Conservation (phyloP, 2,888 invertebrate genomes). For the Venustoraphidia nigricollis region DNA sequence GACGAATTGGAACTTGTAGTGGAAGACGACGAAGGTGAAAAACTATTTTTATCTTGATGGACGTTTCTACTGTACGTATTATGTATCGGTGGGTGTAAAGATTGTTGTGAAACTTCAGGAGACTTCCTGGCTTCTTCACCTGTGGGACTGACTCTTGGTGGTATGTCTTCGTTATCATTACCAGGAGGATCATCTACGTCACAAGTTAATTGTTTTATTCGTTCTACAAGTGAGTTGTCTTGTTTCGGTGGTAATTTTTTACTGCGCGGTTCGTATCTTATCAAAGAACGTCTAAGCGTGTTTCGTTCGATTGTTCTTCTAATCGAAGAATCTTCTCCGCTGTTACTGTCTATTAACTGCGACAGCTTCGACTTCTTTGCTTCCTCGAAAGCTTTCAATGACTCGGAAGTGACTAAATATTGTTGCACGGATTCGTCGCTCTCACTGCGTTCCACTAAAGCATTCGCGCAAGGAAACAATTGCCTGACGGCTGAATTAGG, state of each 20-base stretch:
- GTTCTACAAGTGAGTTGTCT: constrained; percentile 70
- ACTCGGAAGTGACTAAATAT: constrained; percentile 57
- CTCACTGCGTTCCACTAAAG: constrained; percentile 27
- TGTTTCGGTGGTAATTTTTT: constrained; percentile 36
- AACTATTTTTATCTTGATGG: constrained; percentile 34
- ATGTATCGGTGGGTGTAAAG: constrained; percentile 3
- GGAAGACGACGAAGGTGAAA: constrained; percentile 39
- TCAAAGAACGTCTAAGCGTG: constrained; percentile 61
- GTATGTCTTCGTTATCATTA: constrained; percentile 20
- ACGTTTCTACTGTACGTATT: constrained; percentile 12
- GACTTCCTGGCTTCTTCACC: constrained; percentile 41
- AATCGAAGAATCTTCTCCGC: constrained; percentile 45
- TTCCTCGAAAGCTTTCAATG: constrained; percentile 52
- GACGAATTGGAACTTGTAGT: constrained; percentile 39
- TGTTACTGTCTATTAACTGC: constrained; percentile 23
- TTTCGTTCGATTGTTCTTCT: constrained; percentile 70
- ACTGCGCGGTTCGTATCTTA: constrained; percentile 34
- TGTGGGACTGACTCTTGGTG: constrained; percentile 42
- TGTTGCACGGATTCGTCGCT: constrained; percentile 25
- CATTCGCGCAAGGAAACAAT: constrained; percentile 60
- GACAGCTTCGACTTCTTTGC: constrained; percentile 39
- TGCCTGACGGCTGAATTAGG: constrained; percentile 75
- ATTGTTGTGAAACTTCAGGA: constrained; percentile 16
- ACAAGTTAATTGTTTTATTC: constrained; percentile 73
- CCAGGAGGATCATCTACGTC: constrained; percentile 57